Conservation (phyloP, 2,888 invertebrate species). For the Helleia helle region DNA sequence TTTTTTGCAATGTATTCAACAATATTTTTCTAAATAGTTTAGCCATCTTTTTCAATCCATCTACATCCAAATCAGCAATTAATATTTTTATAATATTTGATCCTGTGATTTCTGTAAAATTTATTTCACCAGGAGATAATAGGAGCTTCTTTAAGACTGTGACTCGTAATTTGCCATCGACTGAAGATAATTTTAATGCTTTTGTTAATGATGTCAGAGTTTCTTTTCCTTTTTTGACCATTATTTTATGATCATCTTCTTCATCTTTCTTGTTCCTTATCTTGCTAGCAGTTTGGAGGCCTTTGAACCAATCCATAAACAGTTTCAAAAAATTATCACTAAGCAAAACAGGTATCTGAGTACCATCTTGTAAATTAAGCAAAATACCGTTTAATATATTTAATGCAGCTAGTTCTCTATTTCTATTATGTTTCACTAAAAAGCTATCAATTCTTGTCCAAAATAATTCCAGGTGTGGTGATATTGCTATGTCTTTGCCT, state of each 20-base stretch:
- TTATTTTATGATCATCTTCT: slow-evolving; percentile 62
- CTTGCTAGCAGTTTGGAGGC: slow-evolving; percentile 69
- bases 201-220: slow-evolving; percentile 65
- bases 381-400: slow-evolving; percentile 75
- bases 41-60: slow-evolving; percentile 77
- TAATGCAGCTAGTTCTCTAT: slow-evolving; percentile 75
- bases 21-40: slow-evolving; percentile 77
- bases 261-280: slow-evolving; percentile 65
- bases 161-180: slow-evolving; percentile 68
- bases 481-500: slow-evolving; percentile 65
- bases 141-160: slow-evolving; percentile 76
- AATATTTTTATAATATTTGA: slow-evolving; percentile 78
- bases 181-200: slow-evolving; percentile 59
- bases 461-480: slow-evolving; percentile 67
- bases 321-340: slow-evolving; percentile 78
- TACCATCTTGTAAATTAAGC: slow-evolving; percentile 49
- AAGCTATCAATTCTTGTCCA: slow-evolving; percentile 71
- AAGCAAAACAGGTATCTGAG: slow-evolving; percentile 71
- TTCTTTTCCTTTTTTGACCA: slow-evolving; percentile 72
- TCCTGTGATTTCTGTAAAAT: slow-evolving; percentile 82
- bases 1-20: slow-evolving; percentile 67
- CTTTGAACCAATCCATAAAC: slow-evolving; percentile 77
- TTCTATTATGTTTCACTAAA: slow-evolving; percentile 61
- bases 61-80: slow-evolving; percentile 71
- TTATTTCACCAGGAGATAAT: slow-evolving; percentile 80